Evolutionary conservation across 2,113 vertebrate genomes (phyloP), one percentile per base, ranked within the genome.

Genomic region (Microcebus tavaratra): DNA sequence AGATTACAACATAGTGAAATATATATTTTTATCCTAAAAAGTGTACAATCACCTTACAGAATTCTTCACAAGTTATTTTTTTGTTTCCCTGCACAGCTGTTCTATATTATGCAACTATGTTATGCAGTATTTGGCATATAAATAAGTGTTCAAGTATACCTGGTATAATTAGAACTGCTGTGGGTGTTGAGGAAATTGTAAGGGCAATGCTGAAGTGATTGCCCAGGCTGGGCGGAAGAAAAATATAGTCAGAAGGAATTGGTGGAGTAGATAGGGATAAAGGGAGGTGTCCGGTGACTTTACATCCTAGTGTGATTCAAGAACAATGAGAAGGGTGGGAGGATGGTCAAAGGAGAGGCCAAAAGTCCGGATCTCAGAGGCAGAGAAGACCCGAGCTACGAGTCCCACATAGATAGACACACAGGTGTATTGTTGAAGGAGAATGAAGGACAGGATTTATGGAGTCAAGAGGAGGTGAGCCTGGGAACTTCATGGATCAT

Each of bases 51-150:
- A 86, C 73, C 95, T 96, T 92, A 87, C 61, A 68, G 29, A 55
- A 95, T 96, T 76, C 42, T 86, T 91, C 85, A 91, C 45, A 92
- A 95, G 25, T 87, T 92, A 55, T 94, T 72, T 83, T 97, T 97
- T 94, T 80, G 31, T 67, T 96, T 94, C 87, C 78, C 17, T 97
- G 59, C 92, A 76, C 82, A 97, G 34, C 75, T 95, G 70, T 93
- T 85, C 72, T 90, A 21, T 48, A 82, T 96, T 92, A 65, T 84
- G 23, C 45, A 94, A 76, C 27, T 75, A 29, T 91, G 86, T 76
- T 82, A 25, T 73, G 34, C 86, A 81, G 81, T 48, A 29, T 96
- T 81, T 93, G 70, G 53, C 91, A 78, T 85, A 72, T 81, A 94
- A 85, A 83, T 93, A 91, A 94, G 36, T 48, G 57, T 83, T 61